Base-by-base conservation (phyloP, 2,113 vertebrate genomes). In the Bambusicola thoracicus region DNA sequence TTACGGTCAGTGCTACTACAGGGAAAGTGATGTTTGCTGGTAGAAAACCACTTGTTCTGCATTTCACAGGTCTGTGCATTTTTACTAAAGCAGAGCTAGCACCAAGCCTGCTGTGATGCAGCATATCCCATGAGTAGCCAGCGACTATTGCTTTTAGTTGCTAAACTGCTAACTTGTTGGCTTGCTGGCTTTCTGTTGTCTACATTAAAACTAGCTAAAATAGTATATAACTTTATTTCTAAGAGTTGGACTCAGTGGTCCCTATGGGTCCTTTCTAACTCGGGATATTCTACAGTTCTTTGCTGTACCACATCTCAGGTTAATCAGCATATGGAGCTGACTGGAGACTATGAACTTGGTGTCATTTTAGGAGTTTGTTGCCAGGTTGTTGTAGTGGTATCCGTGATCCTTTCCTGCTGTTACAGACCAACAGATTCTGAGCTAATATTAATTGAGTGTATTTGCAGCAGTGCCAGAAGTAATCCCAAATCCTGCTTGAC, bases 181-280 rank as follows among this genome's bases (percentile, higher is more conserved):
- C n/a, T 87, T 85, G 19, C 41, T 56, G 30, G 55, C 30, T 58
- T 72, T 91, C 44, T 43, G 51, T 32, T 29, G 13, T 17, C 8
- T 69, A 1, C 13, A 10, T 70, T 41, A 32, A 81, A 89, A 74
- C 7, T 0, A 22, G 19, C 4, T 58, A 34, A 62, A 81, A n/a
- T 25, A 43, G 13, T 20, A 0, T 6, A 11, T n/a, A 0, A 13
- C 4, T 78, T 89, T n/a, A 4, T 49, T 53, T 53, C 27, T 53
- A 53, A 8, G 51, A 53, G 51, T 53, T 16, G 51, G 27, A 53
- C 51, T 53, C 27, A 5, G 25, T 29, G 15, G 17, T 9, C 51
- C 14, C 27, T 29, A 30, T 29, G 15, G 51, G 27, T 30, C 27
- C 27, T 30, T 53, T 53, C 27, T 53, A 17, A 30, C 51, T 53